phyloP scores from a whole-genome alignment of 2,888 invertebrate genomes.

The Oscheius sp. region DNA sequence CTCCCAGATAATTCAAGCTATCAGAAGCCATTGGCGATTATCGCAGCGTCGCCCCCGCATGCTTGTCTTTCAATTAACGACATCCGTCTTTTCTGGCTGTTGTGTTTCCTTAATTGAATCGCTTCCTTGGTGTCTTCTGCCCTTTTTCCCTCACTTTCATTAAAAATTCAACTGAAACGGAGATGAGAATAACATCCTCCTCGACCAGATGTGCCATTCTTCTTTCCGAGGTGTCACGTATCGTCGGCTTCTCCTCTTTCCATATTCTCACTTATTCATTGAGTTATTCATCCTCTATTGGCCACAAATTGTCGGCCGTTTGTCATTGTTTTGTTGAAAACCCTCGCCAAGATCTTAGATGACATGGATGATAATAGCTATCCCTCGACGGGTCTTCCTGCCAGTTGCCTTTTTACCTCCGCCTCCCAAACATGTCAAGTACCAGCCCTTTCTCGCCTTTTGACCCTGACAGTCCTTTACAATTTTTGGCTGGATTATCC shows the following conservation, averaged over 20 bases:
- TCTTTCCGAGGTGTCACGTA: constrained; percentile 11
- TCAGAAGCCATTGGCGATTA: no score
- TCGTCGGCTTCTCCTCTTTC: constrained; percentile 5
- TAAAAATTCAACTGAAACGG: background rate
- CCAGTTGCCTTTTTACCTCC: background rate
- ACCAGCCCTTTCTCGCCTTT: background rate
- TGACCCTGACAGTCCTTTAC: constrained; percentile 26
- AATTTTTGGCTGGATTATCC: constrained; percentile 11
- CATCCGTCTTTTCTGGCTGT: no score
- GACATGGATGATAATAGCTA: constrained; percentile 17
- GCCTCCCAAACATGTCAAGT: constrained; percentile 25
- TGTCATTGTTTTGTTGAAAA: background rate
- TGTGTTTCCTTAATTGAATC: background rate
- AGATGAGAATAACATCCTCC: background rate
- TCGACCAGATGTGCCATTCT: background rate
- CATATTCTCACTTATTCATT: background rate
- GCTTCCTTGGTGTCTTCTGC: background rate
- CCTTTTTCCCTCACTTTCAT: constrained; percentile 8
- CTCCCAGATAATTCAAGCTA: no score
- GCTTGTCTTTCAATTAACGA: constrained; percentile 19
- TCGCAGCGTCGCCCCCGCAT: no score
- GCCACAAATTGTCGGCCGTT: background rate
- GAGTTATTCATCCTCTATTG: background rate
- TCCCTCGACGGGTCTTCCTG: background rate
- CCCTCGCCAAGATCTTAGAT: constrained; percentile 1